A percentile compares a stretch with the other conserved stretches of the same genome.
Evolutionary conservation across 2,888 invertebrate genomes (phyloP).

Genomic region (Microplitis manilae): DNA sequence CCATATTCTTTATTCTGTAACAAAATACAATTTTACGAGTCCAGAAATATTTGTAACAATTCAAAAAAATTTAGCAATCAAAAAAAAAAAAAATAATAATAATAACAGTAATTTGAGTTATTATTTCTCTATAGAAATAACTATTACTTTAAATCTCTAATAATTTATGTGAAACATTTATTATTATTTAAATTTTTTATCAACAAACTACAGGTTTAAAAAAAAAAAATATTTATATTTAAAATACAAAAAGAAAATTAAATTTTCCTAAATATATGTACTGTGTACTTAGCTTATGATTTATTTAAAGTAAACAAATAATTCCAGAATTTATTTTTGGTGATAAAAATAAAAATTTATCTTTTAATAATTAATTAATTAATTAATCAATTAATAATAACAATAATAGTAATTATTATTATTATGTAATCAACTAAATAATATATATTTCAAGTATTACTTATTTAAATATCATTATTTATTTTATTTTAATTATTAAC

Average conservation of each 20-base stretch:
- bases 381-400: not conserved
- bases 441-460: not conserved
- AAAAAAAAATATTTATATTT: not conserved
- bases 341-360: not conserved
- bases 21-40: not conserved
- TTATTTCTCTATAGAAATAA: not conserved
- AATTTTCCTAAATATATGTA: not conserved
- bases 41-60: not conserved
- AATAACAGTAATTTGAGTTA: not conserved
- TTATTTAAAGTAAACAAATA: not conserved
- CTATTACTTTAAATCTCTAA: not conserved
- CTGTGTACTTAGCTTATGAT: not conserved
- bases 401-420: not conserved
- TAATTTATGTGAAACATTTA: not conserved
- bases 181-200: not conserved
- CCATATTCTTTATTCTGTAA: not conserved
- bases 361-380: not conserved
- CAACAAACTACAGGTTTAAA: not conserved
- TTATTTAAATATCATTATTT: not conserved
- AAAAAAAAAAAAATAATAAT: not conserved
- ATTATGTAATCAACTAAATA: not conserved
- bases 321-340: not conserved
- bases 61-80: not conserved
- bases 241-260: not conserved
- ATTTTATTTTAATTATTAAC: conserved; percentile 1